phyloP scores from a whole-genome alignment of 2,797 vertebrate genomes.

The Cyclura pinguis region DNA sequence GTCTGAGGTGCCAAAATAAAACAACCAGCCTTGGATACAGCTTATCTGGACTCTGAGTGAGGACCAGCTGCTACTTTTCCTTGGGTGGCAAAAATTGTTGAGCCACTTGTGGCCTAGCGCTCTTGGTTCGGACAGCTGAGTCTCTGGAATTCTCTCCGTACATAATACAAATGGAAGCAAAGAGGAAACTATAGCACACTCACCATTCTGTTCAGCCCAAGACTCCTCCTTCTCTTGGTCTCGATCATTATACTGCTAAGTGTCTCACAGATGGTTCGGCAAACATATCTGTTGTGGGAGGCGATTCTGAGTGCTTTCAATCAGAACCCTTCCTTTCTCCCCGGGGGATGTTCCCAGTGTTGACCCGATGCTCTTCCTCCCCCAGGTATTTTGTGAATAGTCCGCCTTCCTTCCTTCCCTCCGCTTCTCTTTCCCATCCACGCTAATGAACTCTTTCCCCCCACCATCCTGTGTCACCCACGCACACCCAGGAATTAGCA shows the following conservation, averaged over 20 bases:
- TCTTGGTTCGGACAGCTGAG: not conserved
- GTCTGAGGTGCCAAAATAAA: not conserved
- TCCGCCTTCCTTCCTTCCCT: no score
- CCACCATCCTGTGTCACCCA: not conserved
- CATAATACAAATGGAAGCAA: not conserved
- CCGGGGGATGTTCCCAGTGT: not conserved
- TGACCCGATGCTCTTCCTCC: no score
- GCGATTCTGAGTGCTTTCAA: not conserved
- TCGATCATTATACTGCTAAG: not conserved
- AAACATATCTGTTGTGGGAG: no score
- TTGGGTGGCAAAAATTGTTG: not conserved
- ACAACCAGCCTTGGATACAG: not conserved
- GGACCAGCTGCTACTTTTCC: not conserved
- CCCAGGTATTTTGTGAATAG: not conserved
- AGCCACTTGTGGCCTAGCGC: not conserved
- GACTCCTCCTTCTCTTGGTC: no score
- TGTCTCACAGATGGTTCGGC: not conserved
- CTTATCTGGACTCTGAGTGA: not conserved
- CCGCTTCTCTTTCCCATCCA: not conserved
- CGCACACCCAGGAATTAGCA: not conserved
- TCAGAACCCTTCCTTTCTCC: not conserved
- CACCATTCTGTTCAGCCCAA: not conserved
- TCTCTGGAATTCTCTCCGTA: not conserved
- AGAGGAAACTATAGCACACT: no score
- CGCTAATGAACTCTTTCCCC: not conserved